phyloP scores from a whole-genome alignment of 2,113 vertebrate species.

The Coreoperca whiteheadi region DNA sequence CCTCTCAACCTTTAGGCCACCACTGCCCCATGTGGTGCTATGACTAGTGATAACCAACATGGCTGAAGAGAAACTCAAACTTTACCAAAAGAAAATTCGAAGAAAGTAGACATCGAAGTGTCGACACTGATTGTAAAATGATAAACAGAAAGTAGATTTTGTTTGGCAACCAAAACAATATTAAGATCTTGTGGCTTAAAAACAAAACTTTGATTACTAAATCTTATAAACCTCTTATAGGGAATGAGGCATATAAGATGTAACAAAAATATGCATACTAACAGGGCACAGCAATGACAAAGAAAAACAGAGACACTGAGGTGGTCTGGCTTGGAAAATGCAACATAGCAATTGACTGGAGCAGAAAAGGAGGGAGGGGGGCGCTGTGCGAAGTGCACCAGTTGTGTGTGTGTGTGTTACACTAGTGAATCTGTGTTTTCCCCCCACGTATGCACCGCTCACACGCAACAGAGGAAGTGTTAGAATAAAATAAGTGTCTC shows the following conservation, averaged over 20 bases:
- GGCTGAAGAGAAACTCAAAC: neutral
- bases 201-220: too few species aligned
- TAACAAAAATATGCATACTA: too few species aligned
- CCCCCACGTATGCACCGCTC: neutral
- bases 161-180: too few species aligned
- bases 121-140: neutral
- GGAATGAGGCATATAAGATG: too few species aligned
- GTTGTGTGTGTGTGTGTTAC: neutral
- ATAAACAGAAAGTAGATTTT: neutral
- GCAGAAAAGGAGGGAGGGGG: neutral
- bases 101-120: neutral
- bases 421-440: neutral
- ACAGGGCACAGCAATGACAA: too few species aligned
- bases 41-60: neutral
- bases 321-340: neutral
- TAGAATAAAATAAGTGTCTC: neutral
- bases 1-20: neutral
- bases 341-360: neutral
- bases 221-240: too few species aligned
- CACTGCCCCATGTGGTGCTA: neutral
- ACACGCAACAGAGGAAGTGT: neutral
- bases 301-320: too few species aligned
- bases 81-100: neutral
- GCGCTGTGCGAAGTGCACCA: neutral
- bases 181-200: too few species aligned